Evolutionary conservation across 2,888 invertebrate species (phyloP), one percentile per base, ranked within the genome.

Genomic region (Rotaria magnacalcarata): DNA sequence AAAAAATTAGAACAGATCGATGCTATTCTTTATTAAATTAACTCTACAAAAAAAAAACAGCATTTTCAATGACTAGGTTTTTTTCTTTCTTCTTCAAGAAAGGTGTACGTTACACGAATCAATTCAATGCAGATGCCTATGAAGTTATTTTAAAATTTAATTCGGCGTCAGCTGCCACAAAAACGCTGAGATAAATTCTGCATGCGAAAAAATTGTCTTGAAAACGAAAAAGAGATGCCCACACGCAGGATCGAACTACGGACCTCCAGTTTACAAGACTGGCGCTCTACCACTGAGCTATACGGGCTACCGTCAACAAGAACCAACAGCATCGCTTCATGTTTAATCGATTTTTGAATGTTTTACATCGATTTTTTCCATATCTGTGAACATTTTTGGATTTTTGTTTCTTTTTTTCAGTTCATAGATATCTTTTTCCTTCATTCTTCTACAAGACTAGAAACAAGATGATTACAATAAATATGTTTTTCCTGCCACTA

Each of bases 251-350:
- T 67, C 19, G 67, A 67, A 67, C 67, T 67, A 67, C 67, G 67
- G 67, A 67, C 67, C 67, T 67, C 67, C 67, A 67, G 67, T 67
- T 67, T 67, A 67, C 67, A 67, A 67, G 67, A 67, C 67, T 67
- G 67, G 67, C 67, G 67, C 67, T 67, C 67, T 67, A 67, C 67
- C 67, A 67, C 67, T 67, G 67, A 67, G 67, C 67, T 67, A 67
- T 67, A 67, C 11, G 34, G 67, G 67, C 67, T 67, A 34, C 34
- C 19, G 67, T 5, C 4, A 16, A 2, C 24, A 16, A 27, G 4
- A 21, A 54, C 2, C 21, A 34, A 34, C 34, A 34, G 34, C 34
- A 34, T 34, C 34, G 34, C 34, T 1, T 34, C 34, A 34, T 34
- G 1, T 34, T 34, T 34, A 52, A 52, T 50, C 8, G 5, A 50